Base-by-base conservation (phyloP, 2,113 vertebrate species). In the Campylomormyrus tamandua region DNA sequence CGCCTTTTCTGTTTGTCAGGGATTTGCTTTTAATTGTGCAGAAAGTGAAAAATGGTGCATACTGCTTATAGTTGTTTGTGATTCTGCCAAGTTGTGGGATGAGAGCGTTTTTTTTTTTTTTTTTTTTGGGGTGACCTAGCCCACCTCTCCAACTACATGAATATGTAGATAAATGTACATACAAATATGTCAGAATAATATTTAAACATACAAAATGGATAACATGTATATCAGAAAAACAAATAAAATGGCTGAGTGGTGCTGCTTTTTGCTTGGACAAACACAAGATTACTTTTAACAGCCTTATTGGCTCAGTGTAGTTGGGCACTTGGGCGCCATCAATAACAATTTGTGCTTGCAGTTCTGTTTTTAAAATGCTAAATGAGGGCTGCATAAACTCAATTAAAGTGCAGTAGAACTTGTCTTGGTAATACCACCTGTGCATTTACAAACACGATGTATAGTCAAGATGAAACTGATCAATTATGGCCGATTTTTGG, bases 301-400 rank as follows among this genome's bases (percentile, higher is more conserved):
- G 70, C 31, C 15, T 39, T 77, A 39, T 77, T 77, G 70, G 70
- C 74, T 80, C 27, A 80, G 31, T 80, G 74, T 42, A 19, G 74
- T 80, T 80, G 74, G 74, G 74, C 74, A 80, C 15, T 74, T 74
- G 66, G 66, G 31, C 13, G 9, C 66, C 74, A 80, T 80, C 74
- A 80, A 80, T 80, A 80, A 80, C 74, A 42, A 42, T 80, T 80
- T 80, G 74, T 80, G 11, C 74, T 80, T 80, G 74, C 74, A 80
- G 13, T 80, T 42, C 35, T 42, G 74, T 42, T 80, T 80, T 80
- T 42, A 80, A 80, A 80, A 80, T 42, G 74, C 74, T 42, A 80
- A 80, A 80, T 17, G 35, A 42, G 74, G 35, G 42, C 74, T 80
- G 10, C 74, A 80, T 42, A 80, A 17, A 42, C 74, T 80, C 35